Conservation (phyloP, 37 sponge, comb jelly and placozoan species). For the Geodia barretti region DNA sequence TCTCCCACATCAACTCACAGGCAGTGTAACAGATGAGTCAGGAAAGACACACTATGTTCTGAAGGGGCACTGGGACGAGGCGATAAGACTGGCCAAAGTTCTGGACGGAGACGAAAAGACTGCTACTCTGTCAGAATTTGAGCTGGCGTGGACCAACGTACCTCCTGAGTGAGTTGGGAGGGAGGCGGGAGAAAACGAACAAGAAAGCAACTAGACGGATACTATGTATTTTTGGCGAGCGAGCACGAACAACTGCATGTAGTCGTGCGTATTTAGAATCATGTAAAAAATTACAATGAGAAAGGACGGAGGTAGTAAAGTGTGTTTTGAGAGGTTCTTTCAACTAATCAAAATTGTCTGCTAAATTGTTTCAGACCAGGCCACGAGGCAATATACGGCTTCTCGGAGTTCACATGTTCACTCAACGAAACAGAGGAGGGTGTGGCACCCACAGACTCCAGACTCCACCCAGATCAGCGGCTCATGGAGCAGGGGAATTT, state of each 20-base stretch:
- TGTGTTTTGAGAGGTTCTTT: too few relatives aligned
- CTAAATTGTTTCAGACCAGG: slow-evolving; percentile 70
- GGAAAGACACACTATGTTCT: slow-evolving; percentile 65
- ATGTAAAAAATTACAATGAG: too few relatives aligned
- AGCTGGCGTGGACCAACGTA: slow-evolving; percentile 36
- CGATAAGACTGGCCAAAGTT: slow-evolving; percentile 66
- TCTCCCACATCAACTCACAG: too few relatives aligned
- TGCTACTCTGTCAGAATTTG: slow-evolving; percentile 31
- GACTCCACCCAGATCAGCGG: slow-evolving; percentile 89
- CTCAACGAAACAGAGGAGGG: slow-evolving; percentile 94
- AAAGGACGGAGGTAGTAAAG: too few relatives aligned
- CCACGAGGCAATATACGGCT: slow-evolving; percentile 82
- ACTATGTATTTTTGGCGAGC: too few relatives aligned
- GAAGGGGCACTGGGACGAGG: slow-evolving; percentile 94
- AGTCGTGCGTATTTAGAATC: too few relatives aligned
- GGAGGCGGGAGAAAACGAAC: not conserved
- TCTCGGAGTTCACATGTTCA: slow-evolving; percentile 72
- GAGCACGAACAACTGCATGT: too few relatives aligned
- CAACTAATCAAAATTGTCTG: too few relatives aligned
- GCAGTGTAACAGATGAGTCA: slow-evolving; percentile 63
- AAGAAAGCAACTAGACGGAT: too few relatives aligned
- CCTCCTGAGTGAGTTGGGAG: slow-evolving; percentile 61
- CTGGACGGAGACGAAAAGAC: slow-evolving; percentile 54
- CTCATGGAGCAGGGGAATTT: slow-evolving; percentile 89
- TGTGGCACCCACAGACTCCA: slow-evolving; percentile 88